These are phyloP conservation scores for Bryconaethiops microstoma DNA, from an alignment of 2,797 vertebrate species.

Conservation along the genomic window DNA sequence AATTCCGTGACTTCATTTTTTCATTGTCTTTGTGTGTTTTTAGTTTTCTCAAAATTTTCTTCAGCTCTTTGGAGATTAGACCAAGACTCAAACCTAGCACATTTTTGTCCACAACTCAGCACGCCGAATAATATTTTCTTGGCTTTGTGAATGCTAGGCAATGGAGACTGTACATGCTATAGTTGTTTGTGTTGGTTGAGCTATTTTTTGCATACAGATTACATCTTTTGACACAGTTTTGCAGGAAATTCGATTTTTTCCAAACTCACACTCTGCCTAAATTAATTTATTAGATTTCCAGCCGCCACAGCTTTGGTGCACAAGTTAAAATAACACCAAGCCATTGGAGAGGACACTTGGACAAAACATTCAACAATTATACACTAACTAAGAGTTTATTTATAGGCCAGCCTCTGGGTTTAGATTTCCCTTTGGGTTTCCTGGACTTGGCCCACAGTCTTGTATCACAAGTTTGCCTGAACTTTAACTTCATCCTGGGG, in stretches of 20 bases:
- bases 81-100: neutral
- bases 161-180: constrained; percentile 13
- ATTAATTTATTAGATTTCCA: constrained; percentile 37
- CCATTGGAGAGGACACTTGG: constrained; percentile 8
- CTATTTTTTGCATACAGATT: constrained; percentile 39
- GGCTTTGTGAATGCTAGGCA: constrained; percentile 6
- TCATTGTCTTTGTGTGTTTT: neutral
- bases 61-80: neutral
- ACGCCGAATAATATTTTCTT: constrained; percentile 18
- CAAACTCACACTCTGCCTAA: constrained; percentile 26
- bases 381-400: constrained; percentile 35
- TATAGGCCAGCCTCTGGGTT: constrained; percentile 31
- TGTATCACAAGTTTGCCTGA: neutral
- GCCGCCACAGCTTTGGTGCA: neutral
- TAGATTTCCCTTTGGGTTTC: constrained; percentile 3
- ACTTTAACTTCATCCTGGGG: constrained; percentile 6
- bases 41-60: neutral
- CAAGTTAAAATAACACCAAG: constrained; percentile 23
- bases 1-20: neutral
- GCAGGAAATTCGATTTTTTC: constrained; percentile 44
- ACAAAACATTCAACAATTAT: constrained; percentile 1
- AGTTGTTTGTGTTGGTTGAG: constrained; percentile 1
- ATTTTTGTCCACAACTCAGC: constrained; percentile 5
- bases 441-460: neutral
- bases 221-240: constrained; percentile 41